Evolutionary conservation across 2,797 vertebrate genomes (phyloP).

Genomic region (Merluccius polli): DNA sequence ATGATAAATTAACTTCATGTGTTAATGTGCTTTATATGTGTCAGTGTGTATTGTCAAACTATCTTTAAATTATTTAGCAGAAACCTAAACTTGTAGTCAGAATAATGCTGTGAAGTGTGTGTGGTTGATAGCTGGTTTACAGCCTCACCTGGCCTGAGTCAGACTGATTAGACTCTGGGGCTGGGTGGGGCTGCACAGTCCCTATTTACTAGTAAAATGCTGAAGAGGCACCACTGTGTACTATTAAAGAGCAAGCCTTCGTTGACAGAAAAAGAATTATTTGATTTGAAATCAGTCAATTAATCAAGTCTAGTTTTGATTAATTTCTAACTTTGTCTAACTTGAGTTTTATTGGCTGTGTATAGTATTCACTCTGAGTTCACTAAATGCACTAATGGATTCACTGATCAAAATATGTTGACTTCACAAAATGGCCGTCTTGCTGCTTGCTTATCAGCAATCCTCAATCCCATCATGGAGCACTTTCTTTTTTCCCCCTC

Average conservation of each 20-base stretch:
- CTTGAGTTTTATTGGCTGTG: background rate
- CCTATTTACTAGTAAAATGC: background rate
- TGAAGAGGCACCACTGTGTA: background rate
- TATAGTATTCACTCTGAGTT: constrained; percentile 42
- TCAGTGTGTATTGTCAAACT: background rate
- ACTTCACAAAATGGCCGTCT: constrained; percentile 76
- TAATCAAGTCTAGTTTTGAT: constrained; percentile 19
- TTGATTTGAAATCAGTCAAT: constrained; percentile 33
- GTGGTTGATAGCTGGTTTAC: too few relatives aligned
- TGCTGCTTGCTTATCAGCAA: constrained; percentile 99
- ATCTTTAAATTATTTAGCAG: background rate
- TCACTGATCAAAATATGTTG: constrained; percentile 71
- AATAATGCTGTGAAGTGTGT: too few relatives aligned
- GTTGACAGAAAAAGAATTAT: constrained; percentile 19
- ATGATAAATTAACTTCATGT: background rate
- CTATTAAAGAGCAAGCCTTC: constrained; percentile 39
- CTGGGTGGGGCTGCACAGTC: constrained; percentile 7
- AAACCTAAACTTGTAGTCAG: background rate
- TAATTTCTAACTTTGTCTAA: background rate
- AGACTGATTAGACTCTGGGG: too few relatives aligned
- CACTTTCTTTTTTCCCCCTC: constrained; percentile 46
- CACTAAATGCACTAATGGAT: constrained; percentile 74
- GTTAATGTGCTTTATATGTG: background rate
- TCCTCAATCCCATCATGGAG: constrained; percentile 73
- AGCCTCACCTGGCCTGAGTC: too few relatives aligned